phyloP scores from a whole-genome alignment of 1,140 invertebrate genomes.

The Drosophila ironensis region DNA sequence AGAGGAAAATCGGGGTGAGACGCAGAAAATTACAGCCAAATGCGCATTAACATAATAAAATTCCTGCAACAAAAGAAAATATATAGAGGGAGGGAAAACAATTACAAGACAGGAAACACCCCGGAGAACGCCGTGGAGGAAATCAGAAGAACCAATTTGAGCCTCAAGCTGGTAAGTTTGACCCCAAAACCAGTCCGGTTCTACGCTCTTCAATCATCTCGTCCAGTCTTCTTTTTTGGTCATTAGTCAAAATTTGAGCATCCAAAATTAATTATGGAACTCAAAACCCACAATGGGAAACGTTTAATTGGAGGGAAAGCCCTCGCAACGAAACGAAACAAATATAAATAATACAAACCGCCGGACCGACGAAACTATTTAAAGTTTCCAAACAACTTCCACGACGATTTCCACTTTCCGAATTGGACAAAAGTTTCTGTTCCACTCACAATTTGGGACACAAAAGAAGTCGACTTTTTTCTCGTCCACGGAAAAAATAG shows the following conservation, averaged over 20 bases:
- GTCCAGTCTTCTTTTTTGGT: constrained; percentile 35
- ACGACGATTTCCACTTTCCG: constrained; percentile 62
- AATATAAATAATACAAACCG: constrained; percentile 33
- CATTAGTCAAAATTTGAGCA: constrained; percentile 73
- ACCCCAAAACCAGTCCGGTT: constrained; percentile 6
- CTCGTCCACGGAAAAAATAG: background rate
- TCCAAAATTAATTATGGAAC: constrained; percentile 55
- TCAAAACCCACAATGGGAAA: constrained; percentile 57
- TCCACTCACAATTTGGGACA: constrained; percentile 36
- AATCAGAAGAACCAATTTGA: constrained; percentile 14
- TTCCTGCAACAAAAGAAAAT: constrained; percentile 18
- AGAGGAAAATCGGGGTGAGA: constrained; percentile 49
- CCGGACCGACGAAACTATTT: constrained; percentile 48
- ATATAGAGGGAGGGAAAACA: constrained; percentile 65
- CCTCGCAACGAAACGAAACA: constrained; percentile 14
- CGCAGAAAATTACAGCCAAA: constrained; percentile 58
- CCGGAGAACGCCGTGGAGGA: constrained; percentile 7
- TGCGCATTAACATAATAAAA: constrained; percentile 66
- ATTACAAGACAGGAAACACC: constrained; percentile 55
- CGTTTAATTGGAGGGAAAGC: constrained; percentile 74
- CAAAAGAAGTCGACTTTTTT: constrained; percentile 29
- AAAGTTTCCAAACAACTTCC: constrained; percentile 53
- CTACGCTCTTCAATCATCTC: constrained; percentile 38
- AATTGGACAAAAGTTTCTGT: constrained; percentile 54
- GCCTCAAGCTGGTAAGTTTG: constrained; percentile 9